These are phyloP conservation scores for Archips crataeganus DNA, from an alignment of 2,888 invertebrate species.

Conservation along the genomic window DNA sequence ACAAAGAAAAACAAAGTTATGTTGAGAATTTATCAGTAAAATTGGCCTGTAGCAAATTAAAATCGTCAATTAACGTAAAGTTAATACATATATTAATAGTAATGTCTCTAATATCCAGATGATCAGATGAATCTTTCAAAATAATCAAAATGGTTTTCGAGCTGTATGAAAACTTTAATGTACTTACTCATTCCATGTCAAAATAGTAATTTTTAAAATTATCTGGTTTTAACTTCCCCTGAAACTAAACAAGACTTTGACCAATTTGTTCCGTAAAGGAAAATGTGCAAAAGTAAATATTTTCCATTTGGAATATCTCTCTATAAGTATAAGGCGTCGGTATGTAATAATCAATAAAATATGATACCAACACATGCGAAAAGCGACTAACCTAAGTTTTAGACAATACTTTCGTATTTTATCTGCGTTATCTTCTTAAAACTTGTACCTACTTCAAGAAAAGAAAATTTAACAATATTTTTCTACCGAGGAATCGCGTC, in stretches of 20 bases:
- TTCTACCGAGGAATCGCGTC: no score
- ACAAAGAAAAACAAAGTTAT: not conserved
- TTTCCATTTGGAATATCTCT: conserved; percentile 80
- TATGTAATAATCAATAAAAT: conserved; percentile 21
- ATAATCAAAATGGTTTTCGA: conserved; percentile 38
- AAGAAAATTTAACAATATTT: no score
- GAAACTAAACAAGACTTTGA: conserved; percentile 60
- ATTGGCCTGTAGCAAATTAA: conserved; percentile 37
- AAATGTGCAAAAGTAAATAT: conserved; percentile 57
- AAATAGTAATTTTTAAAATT: conserved; percentile 36
- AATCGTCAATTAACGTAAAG: conserved; percentile 42
- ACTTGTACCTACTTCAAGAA: not conserved
- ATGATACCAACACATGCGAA: not conserved
- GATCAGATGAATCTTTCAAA: conserved; percentile 24
- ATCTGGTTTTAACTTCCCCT: conserved; percentile 46
- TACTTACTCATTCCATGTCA: conserved; percentile 43
- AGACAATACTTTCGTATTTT: not conserved
- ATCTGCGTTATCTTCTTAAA: not conserved
- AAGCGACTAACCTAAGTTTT: not conserved
- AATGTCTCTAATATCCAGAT: conserved; percentile 30
- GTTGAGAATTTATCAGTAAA: conserved; percentile 8
- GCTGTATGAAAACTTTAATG: conserved; percentile 39
- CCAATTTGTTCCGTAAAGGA: conserved; percentile 63
- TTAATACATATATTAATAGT: conserved; percentile 29
- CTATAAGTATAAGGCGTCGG: conserved; percentile 68